phyloP scores from a whole-genome alignment of 2,888 invertebrate genomes.

The Orchesella flavescens region DNA sequence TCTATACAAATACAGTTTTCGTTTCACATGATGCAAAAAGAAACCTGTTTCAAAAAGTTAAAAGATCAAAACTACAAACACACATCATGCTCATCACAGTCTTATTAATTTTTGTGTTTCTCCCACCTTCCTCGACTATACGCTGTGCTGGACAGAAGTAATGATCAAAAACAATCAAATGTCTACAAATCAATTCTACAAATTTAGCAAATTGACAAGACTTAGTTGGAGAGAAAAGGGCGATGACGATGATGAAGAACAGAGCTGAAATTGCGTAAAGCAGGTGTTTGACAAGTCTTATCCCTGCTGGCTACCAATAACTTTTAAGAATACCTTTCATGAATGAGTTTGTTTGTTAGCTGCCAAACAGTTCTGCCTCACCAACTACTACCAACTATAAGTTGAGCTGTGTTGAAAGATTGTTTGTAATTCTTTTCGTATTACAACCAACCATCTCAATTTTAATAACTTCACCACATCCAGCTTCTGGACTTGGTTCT shows the following conservation, averaged over 20 bases:
- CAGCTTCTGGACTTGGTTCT: slow-evolving; percentile 50
- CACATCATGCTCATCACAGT: slow-evolving; percentile 7
- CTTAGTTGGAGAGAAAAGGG: slow-evolving; percentile 28
- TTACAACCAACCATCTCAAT: slow-evolving; percentile 39
- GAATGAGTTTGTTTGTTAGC: slow-evolving; percentile 22
- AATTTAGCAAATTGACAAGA: slow-evolving; percentile 62
- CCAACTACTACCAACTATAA: too few relatives aligned
- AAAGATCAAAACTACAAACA: slow-evolving; percentile 24
- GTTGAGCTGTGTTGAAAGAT: slow-evolving; percentile 49
- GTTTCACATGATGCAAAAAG: background rate
- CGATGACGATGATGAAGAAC: background rate
- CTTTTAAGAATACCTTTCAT: slow-evolving; percentile 14
- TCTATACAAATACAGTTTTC: too few relatives aligned
- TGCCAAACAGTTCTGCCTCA: background rate
- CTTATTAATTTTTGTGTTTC: slow-evolving; percentile 40
- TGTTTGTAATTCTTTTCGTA: slow-evolving; percentile 47
- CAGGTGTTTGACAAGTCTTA: slow-evolving; percentile 57
- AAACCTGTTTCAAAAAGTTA: slow-evolving; percentile 43
- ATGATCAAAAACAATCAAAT: slow-evolving; percentile 63
- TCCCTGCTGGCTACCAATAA: slow-evolving; percentile 59
- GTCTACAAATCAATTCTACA: slow-evolving; percentile 63
- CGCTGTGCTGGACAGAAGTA: slow-evolving; percentile 45
- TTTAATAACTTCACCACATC: slow-evolving; percentile 44
- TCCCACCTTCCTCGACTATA: slow-evolving; percentile 13
- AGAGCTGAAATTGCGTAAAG: slow-evolving; percentile 42